These are phyloP conservation scores for Phyllopteryx taeniolatus DNA, from an alignment of 2,113 vertebrate species.

Conservation along the genomic window DNA sequence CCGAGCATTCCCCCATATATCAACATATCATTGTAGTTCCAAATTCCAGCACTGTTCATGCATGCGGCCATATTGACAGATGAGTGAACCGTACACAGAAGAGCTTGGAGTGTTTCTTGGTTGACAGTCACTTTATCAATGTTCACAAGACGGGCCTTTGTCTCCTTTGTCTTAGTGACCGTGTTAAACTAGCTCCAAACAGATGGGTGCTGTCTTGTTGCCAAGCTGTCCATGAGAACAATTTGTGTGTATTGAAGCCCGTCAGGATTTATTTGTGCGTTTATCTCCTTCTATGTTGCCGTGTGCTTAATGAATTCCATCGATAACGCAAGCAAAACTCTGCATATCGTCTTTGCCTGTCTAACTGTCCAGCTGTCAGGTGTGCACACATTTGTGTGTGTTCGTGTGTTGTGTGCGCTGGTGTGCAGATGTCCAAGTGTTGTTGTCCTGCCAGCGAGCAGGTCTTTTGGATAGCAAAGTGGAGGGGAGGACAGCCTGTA, in stretches of 20 bases:
- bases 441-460: constrained; percentile 50
- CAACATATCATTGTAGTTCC: neutral
- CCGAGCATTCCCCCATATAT: too few species aligned
- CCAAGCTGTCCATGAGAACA: constrained; percentile 42
- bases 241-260: constrained; percentile 31
- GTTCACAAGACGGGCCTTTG: constrained; percentile 54
- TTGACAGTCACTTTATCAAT: constrained; percentile 60
- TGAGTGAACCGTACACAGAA: constrained; percentile 30
- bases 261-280: constrained; percentile 26
- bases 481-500: constrained; percentile 55
- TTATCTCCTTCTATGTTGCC: constrained; percentile 32
- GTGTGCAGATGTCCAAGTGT: constrained; percentile 49
- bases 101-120: constrained; percentile 41
- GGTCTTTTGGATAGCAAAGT: constrained; percentile 49
- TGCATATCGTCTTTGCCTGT: constrained; percentile 44
- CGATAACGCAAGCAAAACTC: constrained; percentile 21
- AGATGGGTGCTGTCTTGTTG: constrained; percentile 67
- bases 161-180: constrained; percentile 64
- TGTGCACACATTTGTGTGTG: constrained; percentile 21
- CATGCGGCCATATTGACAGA: constrained; percentile 22
- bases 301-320: constrained; percentile 47
- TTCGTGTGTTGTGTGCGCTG: constrained; percentile 28
- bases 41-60: neutral
- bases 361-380: constrained; percentile 50
- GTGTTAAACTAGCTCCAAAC: constrained; percentile 70